Conservation (phyloP, 1,140 invertebrate species). For the Fopius arisanus region DNA sequence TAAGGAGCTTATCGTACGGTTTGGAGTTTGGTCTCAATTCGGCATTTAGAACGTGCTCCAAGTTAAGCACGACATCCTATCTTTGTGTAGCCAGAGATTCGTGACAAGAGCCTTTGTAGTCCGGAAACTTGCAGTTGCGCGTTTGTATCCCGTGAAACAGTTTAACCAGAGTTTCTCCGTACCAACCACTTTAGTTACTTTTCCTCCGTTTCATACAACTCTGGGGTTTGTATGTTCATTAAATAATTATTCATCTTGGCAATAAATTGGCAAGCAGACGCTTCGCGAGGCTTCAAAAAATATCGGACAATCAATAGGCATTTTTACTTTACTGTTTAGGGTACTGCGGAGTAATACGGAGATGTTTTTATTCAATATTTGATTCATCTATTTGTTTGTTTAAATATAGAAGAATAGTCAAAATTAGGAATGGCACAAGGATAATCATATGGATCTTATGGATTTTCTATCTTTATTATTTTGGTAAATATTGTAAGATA, state of each 20-base stretch:
- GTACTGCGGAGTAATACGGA: too few relatives aligned
- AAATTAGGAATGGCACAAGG: too few relatives aligned
- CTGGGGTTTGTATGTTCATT: neutral
- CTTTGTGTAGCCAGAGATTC: constrained; percentile 41
- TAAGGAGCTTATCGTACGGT: constrained; percentile 14
- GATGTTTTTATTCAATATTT: too few relatives aligned
- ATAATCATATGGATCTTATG: too few relatives aligned
- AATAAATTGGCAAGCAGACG: neutral
- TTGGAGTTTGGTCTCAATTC: constrained; percentile 8
- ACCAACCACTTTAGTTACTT: neutral
- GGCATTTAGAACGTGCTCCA: constrained; percentile 25
- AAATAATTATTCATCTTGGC: neutral
- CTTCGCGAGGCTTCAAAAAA: too few relatives aligned
- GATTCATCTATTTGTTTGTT: too few relatives aligned
- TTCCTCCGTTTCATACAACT: neutral
- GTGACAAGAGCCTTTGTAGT: constrained; percentile 28
- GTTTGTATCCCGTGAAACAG: constrained; percentile 8
- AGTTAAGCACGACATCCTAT: constrained; percentile 36
- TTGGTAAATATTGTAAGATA: too few relatives aligned
- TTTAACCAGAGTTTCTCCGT: constrained; percentile 6
- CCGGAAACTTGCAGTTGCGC: constrained; percentile 24
- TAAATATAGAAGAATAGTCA: too few relatives aligned
- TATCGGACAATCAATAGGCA: too few relatives aligned
- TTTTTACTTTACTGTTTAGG: too few relatives aligned
- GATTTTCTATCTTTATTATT: too few relatives aligned